Evolutionary conservation across 2,888 invertebrate genomes (phyloP), one percentile per base, ranked within the genome.

Genomic region (Pedicia rivosa): DNA sequence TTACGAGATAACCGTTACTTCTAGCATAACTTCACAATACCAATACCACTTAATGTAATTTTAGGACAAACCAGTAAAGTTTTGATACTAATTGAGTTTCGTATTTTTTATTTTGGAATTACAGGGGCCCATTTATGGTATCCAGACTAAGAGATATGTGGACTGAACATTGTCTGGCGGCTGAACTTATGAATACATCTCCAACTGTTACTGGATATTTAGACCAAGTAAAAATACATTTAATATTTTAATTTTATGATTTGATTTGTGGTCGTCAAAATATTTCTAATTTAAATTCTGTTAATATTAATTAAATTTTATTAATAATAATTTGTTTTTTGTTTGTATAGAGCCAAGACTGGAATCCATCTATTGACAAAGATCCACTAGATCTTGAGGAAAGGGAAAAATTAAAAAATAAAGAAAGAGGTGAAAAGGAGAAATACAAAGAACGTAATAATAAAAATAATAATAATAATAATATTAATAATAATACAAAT

Each of bases 161-260:
- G 81, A 74, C 75, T 40, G 77, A 79, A 47, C 78, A 79, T 46
- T 78, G 78, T 1, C 40, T 26, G 12, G 40, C 40, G 7, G 38
- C 40, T 8, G 38, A 40, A 33, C 31, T 38, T 25, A 35, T 40
- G 38, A 40, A 40, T 25, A 38, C 36, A 14, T 38, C 38, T 14
- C 22, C 34, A 6, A 32, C 32, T 17, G 32, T 32, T 31, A 31
- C 16, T 31, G 17, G 17, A 31, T 19, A 17, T 13, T 22, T 14
- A 29, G 22, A 22, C 19, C 34, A 38, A 34, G 35, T 35, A 35
- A 30, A 27, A 27, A 24, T 10, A 4, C 8, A 24, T 10, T 6
- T 20, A 20, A 5, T 6, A 6, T 20, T 20, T 20, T 20, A 6
- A 6, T 20, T 20, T 24, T n/a, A 10, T 24, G 10, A 10, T 24